Percentiles rank a stretch among this genome's conserved stretches.
Evolutionary conservation across 1,140 invertebrate genomes (phyloP).

Genomic region (Megalonaias nervosa): DNA sequence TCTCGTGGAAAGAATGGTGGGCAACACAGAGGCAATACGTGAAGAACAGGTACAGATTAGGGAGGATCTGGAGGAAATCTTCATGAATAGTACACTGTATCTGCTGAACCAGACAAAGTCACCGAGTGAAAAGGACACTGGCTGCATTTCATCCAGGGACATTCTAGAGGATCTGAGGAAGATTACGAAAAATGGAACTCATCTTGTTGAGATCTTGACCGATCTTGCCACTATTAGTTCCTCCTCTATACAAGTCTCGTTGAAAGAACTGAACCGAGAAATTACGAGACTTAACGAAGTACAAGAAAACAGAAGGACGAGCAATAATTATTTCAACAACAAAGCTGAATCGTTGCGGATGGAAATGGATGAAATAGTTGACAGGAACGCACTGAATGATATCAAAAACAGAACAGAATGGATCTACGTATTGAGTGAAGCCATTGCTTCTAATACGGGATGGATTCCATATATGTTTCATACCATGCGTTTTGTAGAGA

Average conservation of each 20-base stretch:
- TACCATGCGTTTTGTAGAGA: conserved; percentile 43
- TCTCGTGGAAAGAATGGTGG: conserved; percentile 43
- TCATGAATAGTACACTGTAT: conserved; percentile 29
- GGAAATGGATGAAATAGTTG: too few relatives aligned
- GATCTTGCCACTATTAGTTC: conserved; percentile 45
- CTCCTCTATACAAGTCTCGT: conserved; percentile 31
- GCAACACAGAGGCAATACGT: conserved; percentile 39
- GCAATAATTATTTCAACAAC: too few relatives aligned
- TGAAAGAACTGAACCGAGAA: conserved; percentile 39
- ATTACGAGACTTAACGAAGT: conserved; percentile 37
- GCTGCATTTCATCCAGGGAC: conserved; percentile 15
- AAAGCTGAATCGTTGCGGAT: too few relatives aligned
- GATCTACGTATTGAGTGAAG: conserved; percentile 41
- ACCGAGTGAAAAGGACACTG: neutral
- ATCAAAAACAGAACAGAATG: conserved; percentile 42
- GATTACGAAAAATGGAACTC: conserved; percentile 39
- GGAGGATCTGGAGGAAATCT: conserved; percentile 16
- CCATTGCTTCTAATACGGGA: conserved; percentile 51
- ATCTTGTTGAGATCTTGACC: conserved; percentile 40
- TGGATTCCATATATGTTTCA: conserved; percentile 53
- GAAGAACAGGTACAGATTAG: conserved; percentile 36
- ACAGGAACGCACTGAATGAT: neutral
- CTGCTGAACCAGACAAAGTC: conserved; percentile 19
- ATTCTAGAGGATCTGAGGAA: conserved; percentile 27
- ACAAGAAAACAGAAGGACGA: neutral